These are phyloP conservation scores for Sciurus vulgaris DNA, from an alignment of 2,797 vertebrate genomes.

Conservation along the genomic window DNA sequence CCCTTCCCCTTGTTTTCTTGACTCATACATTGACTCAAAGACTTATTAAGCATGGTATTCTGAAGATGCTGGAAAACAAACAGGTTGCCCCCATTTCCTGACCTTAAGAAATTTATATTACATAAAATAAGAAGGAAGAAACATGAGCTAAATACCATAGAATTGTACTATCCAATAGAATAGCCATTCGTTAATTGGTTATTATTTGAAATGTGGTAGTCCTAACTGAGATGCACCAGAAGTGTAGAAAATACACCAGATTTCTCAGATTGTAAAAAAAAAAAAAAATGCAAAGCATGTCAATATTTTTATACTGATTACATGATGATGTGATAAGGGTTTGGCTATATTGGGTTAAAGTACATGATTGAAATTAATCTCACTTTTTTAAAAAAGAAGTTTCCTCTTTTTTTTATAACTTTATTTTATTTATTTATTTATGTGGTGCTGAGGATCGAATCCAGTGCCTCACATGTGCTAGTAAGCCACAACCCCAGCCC, in stretches of 20 bases:
- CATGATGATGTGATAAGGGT: not conserved
- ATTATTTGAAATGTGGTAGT: not conserved
- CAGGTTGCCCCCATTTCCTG: not conserved
- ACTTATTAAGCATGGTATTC: not conserved
- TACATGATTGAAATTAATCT: not conserved
- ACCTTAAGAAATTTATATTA: constrained; percentile 29
- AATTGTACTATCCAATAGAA: not conserved
- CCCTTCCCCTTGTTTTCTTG: constrained; percentile 20
- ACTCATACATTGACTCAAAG: not conserved
- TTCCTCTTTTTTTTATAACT: not conserved
- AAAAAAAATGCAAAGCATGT: constrained; percentile 5
- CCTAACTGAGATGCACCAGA: not conserved
- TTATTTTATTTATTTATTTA: too few relatives aligned
- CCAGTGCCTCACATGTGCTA: too few relatives aligned
- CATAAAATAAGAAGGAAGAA: not conserved
- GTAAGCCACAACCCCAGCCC: too few relatives aligned
- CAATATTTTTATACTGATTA: constrained; percentile 9
- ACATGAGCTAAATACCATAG: not conserved
- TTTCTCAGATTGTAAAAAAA: constrained; percentile 37
- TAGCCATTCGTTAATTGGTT: not conserved
- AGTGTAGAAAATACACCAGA: not conserved
- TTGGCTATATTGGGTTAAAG: not conserved
- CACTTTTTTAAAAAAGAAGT: not conserved
- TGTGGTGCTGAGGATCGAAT: too few relatives aligned
- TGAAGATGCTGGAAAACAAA: constrained; percentile 33